Evolutionary conservation across 53 echinoderm and acorn worm genomes (phyloP).

Genomic region (Actinopyga echinites): DNA sequence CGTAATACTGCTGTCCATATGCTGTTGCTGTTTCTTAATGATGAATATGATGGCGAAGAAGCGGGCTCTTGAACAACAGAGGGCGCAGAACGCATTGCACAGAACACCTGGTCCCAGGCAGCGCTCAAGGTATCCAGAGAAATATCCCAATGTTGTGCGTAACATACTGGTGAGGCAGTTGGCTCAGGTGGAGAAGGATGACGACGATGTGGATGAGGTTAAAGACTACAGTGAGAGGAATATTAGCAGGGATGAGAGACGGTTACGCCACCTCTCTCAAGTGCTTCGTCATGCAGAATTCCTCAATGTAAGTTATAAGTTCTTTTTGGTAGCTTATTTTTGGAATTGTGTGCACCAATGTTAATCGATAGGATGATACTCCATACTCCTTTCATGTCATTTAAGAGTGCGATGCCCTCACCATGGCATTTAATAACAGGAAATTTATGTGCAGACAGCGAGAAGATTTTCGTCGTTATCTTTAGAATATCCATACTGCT

Average conservation of each 20-base stretch:
- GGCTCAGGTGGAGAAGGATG: not conserved
- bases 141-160: conserved; percentile 3
- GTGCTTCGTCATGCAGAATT: conserved; percentile 42
- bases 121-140: too few species aligned
- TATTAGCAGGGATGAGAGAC: conserved; percentile 10
- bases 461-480: not conserved
- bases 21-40: conserved; percentile 26
- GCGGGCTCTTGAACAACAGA: conserved; percentile 17
- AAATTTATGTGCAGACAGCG: too few species aligned
- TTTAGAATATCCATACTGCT: not conserved
- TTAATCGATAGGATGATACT: too few species aligned
- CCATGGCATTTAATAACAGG: too few species aligned
- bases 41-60: conserved; percentile 1
- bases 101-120: not conserved
- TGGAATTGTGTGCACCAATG: not conserved
- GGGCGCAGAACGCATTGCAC: not conserved
- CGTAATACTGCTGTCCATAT: not conserved
- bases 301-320: conserved; percentile 25
- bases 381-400: too few species aligned
- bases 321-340: not conserved
- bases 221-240: conserved; percentile 33
- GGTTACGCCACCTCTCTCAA: conserved; percentile 5
- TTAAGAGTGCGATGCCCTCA: too few species aligned
- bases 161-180: conserved; percentile 25
- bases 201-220: not conserved